Evolutionary conservation across 2,797 vertebrate genomes (phyloP).

Genomic region (Phyllotis vaccarum): DNA sequence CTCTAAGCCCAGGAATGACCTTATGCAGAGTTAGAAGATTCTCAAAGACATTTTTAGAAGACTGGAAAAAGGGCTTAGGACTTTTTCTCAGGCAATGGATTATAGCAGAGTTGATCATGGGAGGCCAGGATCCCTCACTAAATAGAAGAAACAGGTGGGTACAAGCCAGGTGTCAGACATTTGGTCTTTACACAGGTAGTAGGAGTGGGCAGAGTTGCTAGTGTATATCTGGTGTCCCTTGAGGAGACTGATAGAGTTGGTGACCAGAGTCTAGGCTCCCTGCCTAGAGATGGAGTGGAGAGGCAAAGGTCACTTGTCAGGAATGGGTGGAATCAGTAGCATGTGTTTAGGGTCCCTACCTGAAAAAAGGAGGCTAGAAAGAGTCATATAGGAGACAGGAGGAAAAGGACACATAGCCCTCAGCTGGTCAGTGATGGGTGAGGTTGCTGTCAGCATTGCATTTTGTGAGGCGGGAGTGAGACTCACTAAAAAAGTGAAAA

Average conservation of each 20-base stretch:
- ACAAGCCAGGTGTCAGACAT: background rate
- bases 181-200: background rate
- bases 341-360: background rate
- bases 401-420: background rate
- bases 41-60: background rate
- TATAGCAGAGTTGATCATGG: background rate
- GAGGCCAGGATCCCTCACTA: background rate
- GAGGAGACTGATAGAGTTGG: background rate
- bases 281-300: background rate
- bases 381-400: background rate
- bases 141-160: background rate
- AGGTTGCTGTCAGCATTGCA: background rate
- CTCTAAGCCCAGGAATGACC: background rate
- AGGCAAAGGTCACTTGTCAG: background rate
- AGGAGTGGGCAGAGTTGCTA: background rate
- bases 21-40: background rate
- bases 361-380: background rate
- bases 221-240: background rate
- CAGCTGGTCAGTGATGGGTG: background rate
- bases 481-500: slow-evolving; percentile 12
- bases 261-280: background rate
- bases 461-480: background rate
- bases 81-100: background rate
- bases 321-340: background rate
- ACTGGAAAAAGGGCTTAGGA: background rate